These are phyloP conservation scores for Habroteleia sp. DNA, from an alignment of 2,888 invertebrate genomes.

Conservation along the genomic window DNA sequence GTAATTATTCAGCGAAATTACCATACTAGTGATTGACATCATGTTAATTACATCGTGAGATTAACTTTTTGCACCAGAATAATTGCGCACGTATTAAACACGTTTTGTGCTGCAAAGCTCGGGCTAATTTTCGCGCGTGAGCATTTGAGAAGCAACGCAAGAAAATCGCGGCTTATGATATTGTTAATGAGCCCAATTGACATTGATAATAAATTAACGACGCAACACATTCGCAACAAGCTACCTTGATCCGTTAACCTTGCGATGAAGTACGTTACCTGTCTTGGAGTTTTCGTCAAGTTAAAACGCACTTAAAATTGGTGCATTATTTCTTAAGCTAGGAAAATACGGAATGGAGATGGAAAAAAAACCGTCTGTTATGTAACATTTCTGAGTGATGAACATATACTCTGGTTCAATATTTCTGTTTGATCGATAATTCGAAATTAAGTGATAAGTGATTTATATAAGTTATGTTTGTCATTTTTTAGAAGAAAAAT, in stretches of 20 bases:
- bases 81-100: slow-evolving; percentile 38
- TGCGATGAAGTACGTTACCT: slow-evolving; percentile 37
- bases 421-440: no score
- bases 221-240: slow-evolving; percentile 27
- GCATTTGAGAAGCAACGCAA: not conserved
- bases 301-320: slow-evolving; percentile 30
- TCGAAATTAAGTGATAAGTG: no score
- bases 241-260: slow-evolving; percentile 61
- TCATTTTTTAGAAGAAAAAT: no score
- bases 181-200: slow-evolving; percentile 47
- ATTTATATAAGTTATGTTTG: no score
- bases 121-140: not conserved
- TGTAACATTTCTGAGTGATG: no score
- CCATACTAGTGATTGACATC: slow-evolving; percentile 37
- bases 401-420: no score
- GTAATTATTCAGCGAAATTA: slow-evolving; percentile 19
- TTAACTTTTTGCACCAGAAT: slow-evolving; percentile 37
- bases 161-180: slow-evolving; percentile 30
- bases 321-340: no score
- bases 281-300: slow-evolving; percentile 44
- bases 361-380: no score
- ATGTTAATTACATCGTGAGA: slow-evolving; percentile 30
- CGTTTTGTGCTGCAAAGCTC: slow-evolving; percentile 1
- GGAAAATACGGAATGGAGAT: no score
- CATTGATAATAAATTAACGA: slow-evolving; percentile 51